Percentiles rank a stretch among this genome's conserved stretches.
phyloP scores from a whole-genome alignment of 2,888 invertebrate genomes.

The Boloria euphrosyne region DNA sequence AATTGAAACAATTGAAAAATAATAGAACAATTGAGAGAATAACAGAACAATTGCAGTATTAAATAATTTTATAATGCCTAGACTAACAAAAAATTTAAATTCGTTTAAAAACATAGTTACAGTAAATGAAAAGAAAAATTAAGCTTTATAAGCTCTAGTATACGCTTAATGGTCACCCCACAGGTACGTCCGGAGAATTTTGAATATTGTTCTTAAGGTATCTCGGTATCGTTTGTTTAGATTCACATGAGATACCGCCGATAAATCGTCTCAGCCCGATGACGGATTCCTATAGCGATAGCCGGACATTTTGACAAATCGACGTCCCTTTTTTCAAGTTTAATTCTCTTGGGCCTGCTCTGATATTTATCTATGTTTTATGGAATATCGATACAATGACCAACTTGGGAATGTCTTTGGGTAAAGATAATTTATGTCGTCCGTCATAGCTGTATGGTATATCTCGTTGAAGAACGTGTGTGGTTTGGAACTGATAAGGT shows the following conservation, averaged over 20 bases:
- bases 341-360: slow-evolving; percentile 63
- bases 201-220: slow-evolving; percentile 46
- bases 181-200: slow-evolving; percentile 31
- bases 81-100: too few species aligned
- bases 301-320: slow-evolving; percentile 78
- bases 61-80: too few species aligned
- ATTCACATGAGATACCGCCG: slow-evolving; percentile 67
- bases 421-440: slow-evolving; percentile 20
- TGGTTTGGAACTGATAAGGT: too few species aligned
- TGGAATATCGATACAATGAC: slow-evolving; percentile 38
- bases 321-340: slow-evolving; percentile 68
- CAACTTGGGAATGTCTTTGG: slow-evolving; percentile 34
- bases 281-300: slow-evolving; percentile 75
- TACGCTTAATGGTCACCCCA: slow-evolving; percentile 20
- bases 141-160: too few species aligned
- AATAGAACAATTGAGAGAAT: too few species aligned
- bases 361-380: slow-evolving; percentile 60
- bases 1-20: too few species aligned
- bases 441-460: neutral
- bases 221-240: slow-evolving; percentile 56
- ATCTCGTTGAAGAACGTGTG: too few species aligned
- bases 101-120: too few species aligned
- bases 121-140: too few species aligned
- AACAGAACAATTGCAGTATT: too few species aligned
- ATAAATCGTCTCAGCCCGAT: slow-evolving; percentile 69